These are phyloP conservation scores for Varanus salvator DNA, from an alignment of 2,113 vertebrate genomes.

Conservation along the genomic window DNA sequence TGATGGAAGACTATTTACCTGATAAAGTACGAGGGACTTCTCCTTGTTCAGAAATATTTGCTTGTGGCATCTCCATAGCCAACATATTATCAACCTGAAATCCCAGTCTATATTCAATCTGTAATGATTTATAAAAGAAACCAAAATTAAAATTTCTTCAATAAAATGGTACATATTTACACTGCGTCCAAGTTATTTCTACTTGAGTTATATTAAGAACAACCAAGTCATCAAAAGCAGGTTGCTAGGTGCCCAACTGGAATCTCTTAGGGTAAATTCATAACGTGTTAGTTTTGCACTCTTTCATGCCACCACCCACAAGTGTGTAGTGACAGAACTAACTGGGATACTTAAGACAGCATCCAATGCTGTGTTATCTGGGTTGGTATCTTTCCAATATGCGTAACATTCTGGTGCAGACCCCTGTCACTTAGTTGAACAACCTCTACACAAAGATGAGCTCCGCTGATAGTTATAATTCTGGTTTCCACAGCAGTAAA, in stretches of 20 bases:
- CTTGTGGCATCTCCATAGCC: slow-evolving; percentile 89
- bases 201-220: background rate
- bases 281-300: too few species aligned
- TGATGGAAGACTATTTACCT: slow-evolving; percentile 72
- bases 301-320: too few species aligned
- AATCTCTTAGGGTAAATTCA: background rate
- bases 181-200: background rate
- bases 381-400: background rate
- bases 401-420: background rate
- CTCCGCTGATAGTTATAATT: background rate
- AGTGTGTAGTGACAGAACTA: too few species aligned
- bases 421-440: background rate
- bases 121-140: slow-evolving; percentile 28
- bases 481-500: background rate
- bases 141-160: background rate
- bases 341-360: too few species aligned
- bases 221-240: background rate
- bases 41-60: slow-evolving; percentile 92
- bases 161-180: background rate
- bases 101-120: slow-evolving; percentile 95
- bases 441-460: background rate
- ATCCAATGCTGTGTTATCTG: background rate
- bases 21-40: slow-evolving; percentile 91
- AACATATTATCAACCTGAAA: slow-evolving; percentile 91
- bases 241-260: background rate